Evolutionary conservation across 2,797 vertebrate species (phyloP).

Genomic region (Steatocranus sp.): DNA sequence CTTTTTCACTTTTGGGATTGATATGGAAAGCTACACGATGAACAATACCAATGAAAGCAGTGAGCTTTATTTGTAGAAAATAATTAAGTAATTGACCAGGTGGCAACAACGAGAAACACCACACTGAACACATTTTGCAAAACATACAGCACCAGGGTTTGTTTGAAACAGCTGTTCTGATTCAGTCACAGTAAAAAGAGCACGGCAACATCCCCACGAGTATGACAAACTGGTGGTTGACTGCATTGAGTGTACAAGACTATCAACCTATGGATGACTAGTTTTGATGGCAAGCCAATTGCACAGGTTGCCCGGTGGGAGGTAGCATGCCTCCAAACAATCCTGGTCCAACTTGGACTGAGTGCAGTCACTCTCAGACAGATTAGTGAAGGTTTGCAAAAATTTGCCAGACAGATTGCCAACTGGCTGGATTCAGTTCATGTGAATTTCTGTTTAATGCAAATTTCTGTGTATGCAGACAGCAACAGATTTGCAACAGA

Average conservation of each 20-base stretch:
- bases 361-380: not conserved
- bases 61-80: not conserved
- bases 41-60: not conserved
- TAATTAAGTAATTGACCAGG: not conserved
- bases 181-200: not conserved
- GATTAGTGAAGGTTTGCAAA: not conserved
- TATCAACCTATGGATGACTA: not conserved
- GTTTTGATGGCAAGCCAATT: not conserved
- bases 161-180: not conserved
- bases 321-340: not conserved
- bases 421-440: not conserved
- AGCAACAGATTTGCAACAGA: not conserved
- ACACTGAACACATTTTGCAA: no score
- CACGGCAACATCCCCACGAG: accelerated
- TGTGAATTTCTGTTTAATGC: not conserved
- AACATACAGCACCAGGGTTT: not conserved
- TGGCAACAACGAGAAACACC: not conserved
- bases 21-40: not conserved
- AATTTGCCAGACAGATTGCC: not conserved
- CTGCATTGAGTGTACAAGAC: not conserved
- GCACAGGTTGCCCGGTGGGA: not conserved
- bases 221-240: not conserved
- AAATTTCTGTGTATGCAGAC: not conserved
- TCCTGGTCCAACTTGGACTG: not conserved
- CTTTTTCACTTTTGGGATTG: not conserved